Conservation (phyloP, 30 jellyfish, hydroid and myxozoan genomes). For the Turritopsis rubra region DNA sequence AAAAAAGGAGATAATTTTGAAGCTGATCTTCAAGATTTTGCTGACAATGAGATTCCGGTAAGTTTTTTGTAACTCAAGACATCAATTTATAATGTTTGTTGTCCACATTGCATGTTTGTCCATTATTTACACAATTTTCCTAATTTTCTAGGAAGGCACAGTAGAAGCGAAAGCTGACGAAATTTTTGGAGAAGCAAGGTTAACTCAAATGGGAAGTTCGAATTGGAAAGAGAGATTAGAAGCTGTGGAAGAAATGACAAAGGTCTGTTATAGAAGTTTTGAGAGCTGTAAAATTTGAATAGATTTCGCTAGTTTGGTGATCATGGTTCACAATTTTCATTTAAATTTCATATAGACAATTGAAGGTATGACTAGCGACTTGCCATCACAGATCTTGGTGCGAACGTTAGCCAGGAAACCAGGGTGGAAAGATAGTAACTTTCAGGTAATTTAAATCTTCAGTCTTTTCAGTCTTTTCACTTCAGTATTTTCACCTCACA, state of each 20-base stretch:
- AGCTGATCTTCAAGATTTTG: conserved; percentile 67
- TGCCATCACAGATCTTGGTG: conserved; percentile 59
- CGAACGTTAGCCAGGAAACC: conserved; percentile 86
- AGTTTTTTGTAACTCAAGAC: not conserved
- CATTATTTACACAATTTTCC: not conserved
- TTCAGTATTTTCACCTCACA: too few relatives aligned
- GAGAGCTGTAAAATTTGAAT: not conserved
- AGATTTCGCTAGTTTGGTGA: not conserved
- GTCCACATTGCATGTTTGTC: not conserved
- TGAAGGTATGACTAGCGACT: conserved; percentile 51
- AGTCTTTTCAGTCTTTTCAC: not conserved
- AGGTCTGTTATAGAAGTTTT: conserved; percentile 25
- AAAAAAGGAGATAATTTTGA: conserved; percentile 71
- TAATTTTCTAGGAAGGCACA: conserved; percentile 59
- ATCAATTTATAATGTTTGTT: not conserved
- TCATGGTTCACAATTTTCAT: too few relatives aligned
- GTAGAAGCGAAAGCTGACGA: conserved; percentile 72
- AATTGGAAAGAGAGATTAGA: conserved; percentile 91
- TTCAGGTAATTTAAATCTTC: conserved; percentile 41
- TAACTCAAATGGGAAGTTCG: conserved; percentile 60
- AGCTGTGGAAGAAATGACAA: conserved; percentile 90
- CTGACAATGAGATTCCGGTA: conserved; percentile 70
- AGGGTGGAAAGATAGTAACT: conserved; percentile 84
- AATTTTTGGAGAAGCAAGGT: conserved; percentile 62
- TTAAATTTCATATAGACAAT: conserved; percentile 34